Conservation (phyloP, 2,888 invertebrate genomes). For the Mythimna ferrago region DNA sequence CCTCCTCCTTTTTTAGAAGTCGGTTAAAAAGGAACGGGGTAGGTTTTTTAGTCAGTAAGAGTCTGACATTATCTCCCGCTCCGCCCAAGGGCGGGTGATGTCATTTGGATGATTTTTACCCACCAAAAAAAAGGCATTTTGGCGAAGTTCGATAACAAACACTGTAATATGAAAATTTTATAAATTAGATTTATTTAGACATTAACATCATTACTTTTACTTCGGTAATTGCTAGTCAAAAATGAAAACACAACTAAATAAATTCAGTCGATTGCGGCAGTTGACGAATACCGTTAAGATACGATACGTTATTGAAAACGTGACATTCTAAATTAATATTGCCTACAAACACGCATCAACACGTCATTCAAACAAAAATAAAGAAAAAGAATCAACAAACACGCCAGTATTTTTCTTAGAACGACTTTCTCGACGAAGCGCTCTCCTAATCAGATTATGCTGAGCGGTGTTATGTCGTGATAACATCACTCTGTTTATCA, state of each 20-base stretch:
- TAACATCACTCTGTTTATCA: conserved; percentile 68
- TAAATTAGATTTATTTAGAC: too few relatives aligned
- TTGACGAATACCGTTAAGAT: not conserved
- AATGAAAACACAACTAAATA: not conserved
- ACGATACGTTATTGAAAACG: conserved; percentile 10
- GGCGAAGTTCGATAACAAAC: too few relatives aligned
- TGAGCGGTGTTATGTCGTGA: conserved; percentile 63
- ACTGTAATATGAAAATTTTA: too few relatives aligned
- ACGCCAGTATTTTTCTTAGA: conserved; percentile 46
- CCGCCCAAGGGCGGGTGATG: too few relatives aligned
- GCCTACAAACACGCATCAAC: conserved; percentile 10
- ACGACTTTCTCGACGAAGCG: conserved; percentile 38
- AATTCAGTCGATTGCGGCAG: conserved; percentile 4
- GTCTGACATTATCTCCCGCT: too few relatives aligned
- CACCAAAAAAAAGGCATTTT: too few relatives aligned
- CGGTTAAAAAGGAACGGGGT: too few relatives aligned
- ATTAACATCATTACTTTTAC: too few relatives aligned
- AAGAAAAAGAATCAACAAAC: conserved; percentile 27
- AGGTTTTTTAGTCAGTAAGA: too few relatives aligned
- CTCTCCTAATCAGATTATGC: conserved; percentile 67
- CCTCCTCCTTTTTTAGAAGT: too few relatives aligned
- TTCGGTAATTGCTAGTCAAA: too few relatives aligned
- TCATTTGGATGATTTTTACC: too few relatives aligned
- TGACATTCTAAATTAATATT: conserved; percentile 24
- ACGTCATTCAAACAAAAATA: conserved; percentile 10